Evolutionary conservation across 2,797 vertebrate genomes (phyloP).

Genomic region (Arrhamphus sclerolepis): DNA sequence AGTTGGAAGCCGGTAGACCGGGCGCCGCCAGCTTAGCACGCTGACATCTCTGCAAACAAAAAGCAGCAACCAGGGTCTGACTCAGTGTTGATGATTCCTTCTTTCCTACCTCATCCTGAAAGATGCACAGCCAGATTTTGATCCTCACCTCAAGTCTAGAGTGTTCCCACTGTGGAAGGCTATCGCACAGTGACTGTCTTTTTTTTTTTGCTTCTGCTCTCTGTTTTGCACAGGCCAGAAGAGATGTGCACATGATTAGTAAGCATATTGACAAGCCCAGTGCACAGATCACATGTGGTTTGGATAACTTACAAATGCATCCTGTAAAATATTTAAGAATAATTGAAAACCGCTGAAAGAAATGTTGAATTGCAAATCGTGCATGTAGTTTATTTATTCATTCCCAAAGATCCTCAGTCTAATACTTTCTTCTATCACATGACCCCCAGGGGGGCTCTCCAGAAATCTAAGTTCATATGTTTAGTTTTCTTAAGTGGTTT

Average conservation of each 20-base stretch:
- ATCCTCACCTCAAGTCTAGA: neutral
- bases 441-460: neutral
- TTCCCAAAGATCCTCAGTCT: constrained; percentile 1
- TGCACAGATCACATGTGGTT: neutral
- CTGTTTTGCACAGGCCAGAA: neutral
- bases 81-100: constrained; percentile 36
- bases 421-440: constrained; percentile 16
- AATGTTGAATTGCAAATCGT: constrained; percentile 5
- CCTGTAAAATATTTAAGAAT: neutral
- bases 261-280: neutral
- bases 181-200: neutral
- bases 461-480: neutral
- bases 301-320: neutral
- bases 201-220: too few relatives aligned
- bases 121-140: constrained; percentile 10
- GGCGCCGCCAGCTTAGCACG: constrained; percentile 50
- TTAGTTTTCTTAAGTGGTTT: constrained; percentile 10
- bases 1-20: constrained; percentile 60
- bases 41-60: constrained; percentile 53
- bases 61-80: constrained; percentile 33
- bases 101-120: constrained; percentile 29
- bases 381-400: constrained; percentile 5
- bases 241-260: constrained; percentile 4
- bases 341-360: neutral
- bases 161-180: constrained; percentile 1